These are phyloP conservation scores for Allenopithecus nigroviridis DNA, from an alignment of 2,797 vertebrate genomes.

Conservation along the genomic window DNA sequence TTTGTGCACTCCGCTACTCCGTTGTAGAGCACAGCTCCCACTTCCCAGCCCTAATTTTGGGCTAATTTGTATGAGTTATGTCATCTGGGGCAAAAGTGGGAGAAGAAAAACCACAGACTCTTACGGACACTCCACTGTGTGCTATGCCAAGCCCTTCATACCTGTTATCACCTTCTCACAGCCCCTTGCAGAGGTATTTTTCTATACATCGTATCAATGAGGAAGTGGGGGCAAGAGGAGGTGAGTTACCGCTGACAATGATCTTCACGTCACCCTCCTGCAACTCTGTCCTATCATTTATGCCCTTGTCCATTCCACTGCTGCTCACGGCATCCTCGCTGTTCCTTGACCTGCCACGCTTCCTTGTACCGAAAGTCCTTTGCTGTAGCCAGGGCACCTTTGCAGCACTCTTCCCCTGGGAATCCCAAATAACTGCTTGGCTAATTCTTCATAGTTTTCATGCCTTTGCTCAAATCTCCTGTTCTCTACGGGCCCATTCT, in stretches of 20 bases:
- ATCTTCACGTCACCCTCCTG: fast-evolving
- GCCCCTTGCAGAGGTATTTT: not conserved
- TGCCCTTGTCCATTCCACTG: not conserved
- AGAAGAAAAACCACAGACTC: not conserved
- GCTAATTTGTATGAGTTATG: not conserved
- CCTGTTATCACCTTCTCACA: not conserved
- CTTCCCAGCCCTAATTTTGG: not conserved
- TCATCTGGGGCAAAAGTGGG: not conserved
- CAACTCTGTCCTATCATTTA: not conserved
- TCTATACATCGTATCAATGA: not conserved
- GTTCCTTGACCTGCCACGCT: not conserved
- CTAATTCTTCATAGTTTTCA: not conserved
- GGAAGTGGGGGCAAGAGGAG: not conserved
- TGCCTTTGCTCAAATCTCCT: not conserved
- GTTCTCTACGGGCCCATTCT: not conserved
- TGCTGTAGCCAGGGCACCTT: not conserved
- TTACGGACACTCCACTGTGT: not conserved
- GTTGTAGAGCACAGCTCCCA: not conserved
- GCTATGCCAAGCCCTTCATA: not conserved
- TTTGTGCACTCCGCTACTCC: not conserved
- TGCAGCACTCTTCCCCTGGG: not conserved
- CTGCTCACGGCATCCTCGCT: not conserved
- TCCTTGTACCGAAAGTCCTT: not conserved
- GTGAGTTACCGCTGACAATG: not conserved
- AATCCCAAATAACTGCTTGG: not conserved